Base-by-base conservation (phyloP, 2,888 invertebrate species). In the Noctua comes region DNA sequence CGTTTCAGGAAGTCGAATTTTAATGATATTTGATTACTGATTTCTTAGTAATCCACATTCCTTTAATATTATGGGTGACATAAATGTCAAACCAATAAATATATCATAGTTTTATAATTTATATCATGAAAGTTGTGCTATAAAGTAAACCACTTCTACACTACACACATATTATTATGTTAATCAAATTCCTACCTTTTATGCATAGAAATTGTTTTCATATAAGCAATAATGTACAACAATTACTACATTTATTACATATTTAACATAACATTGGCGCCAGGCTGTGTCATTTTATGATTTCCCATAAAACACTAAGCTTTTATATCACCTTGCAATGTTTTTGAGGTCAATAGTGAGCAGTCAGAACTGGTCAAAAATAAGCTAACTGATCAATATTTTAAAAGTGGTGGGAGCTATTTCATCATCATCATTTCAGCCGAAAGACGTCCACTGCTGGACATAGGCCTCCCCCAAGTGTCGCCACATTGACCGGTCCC, bases 131-230 rank as follows among this genome's bases (percentile, higher is more conserved):
- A 64, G 36, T 54, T 80, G 43, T 51, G n/a, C 27, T 54, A 78
- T 78, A 36, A 80, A 62, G 72, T 51, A 36, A 46, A 31, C 51
- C 21, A 64, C n/a, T 80, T 11, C n/a, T n/a, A n/a, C 57, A 13
- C 7, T 27, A 27, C 16, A 16, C 2, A 27, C 16, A 27, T 27
- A 7, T 59, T 16, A 59, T 43, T 80, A 64, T 46, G 13, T 62
- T 6, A 62, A 71, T 62, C 0, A 51, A 51, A 80, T 80, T 40
- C 18, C 10, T 43, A 46, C 8, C 7, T 27, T 5, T 31, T 69
- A 59, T 31, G 21, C 8, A 31, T 31, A 43, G 16, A 40, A 79
- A 68, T 51, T 59, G 13, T 36, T 10, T 40, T 40, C 31, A 16
- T 57, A 16, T 13, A 24, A 16, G 66, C 16, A 48, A 48, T 57